Percentiles rank a stretch among this genome's conserved stretches.
These are phyloP conservation scores for Melipona quadrifasciata DNA, from an alignment of 1,140 invertebrate genomes.

Conservation along the genomic window DNA sequence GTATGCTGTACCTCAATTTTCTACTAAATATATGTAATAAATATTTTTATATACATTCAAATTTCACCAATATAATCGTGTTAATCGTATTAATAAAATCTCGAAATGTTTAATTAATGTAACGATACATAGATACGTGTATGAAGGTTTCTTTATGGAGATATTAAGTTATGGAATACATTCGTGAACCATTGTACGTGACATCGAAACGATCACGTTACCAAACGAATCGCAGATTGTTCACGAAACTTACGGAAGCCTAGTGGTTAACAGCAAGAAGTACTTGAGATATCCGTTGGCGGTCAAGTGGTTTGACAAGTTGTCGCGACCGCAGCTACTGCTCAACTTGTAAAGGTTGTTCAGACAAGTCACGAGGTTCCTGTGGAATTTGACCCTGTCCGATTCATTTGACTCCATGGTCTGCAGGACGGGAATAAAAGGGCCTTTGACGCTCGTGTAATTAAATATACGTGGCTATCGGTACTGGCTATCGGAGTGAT, in stretches of 20 bases:
- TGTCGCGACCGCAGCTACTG: conserved; percentile 34
- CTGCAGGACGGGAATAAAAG: conserved; percentile 36
- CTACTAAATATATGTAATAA: too few relatives aligned
- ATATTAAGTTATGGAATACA: too few relatives aligned
- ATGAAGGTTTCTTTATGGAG: too few relatives aligned
- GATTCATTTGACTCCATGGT: conserved; percentile 16
- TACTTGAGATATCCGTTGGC: conserved; percentile 64
- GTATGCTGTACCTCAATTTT: too few relatives aligned
- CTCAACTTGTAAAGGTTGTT: conserved; percentile 53
- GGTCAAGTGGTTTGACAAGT: conserved; percentile 64
- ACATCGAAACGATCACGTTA: background rate
- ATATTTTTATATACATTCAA: too few relatives aligned
- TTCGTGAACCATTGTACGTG: too few relatives aligned
- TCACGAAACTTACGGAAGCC: conserved; percentile 52
- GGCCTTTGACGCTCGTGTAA: conserved; percentile 3
- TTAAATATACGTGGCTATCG: conserved; percentile 25
- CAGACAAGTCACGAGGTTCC: conserved; percentile 50
- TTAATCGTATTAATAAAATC: too few relatives aligned
- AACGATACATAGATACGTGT: too few relatives aligned
- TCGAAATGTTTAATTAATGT: too few relatives aligned
- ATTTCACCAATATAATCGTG: too few relatives aligned
- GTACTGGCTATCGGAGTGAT: background rate
- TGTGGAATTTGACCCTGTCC: conserved; percentile 37
- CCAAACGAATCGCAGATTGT: background rate
- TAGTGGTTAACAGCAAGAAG: conserved; percentile 46